Evolutionary conservation across 1,140 invertebrate genomes (phyloP), one percentile per base, ranked within the genome.

Genomic region (Aleiodes sp.): DNA sequence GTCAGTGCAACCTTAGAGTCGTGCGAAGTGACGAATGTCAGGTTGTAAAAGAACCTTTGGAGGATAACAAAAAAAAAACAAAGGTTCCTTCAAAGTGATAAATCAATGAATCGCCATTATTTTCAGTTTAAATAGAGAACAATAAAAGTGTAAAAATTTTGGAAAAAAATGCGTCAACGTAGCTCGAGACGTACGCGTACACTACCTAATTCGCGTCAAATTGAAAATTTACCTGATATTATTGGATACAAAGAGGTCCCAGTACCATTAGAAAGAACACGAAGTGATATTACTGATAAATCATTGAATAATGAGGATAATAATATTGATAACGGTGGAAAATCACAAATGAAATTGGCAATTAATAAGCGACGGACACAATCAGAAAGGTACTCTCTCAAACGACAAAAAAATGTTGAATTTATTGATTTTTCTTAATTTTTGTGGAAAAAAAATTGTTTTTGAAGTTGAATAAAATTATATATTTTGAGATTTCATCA

Each of bases 221-320:
- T 29, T 4, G 26, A n/a, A 28, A 59, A 59, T 31, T 29, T 29
- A 10, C 28, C 56, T n/a, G 56, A 59, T 6, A 59, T 59, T 8
- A 59, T 59, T 31, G 56, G 28, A 6, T 31, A 59, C 14, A 59
- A 29, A 59, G 29, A 4, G 10, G n/a, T 31, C 14, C 14, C 28
- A 12, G 24, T n/a, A 26, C 28, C 56, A 7, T 59, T 59, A 26
- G 56, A 59, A 59, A 10, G 28, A 10, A 59, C 46, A 12, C 46
- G 28, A n/a, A 59, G 28, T 59, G 56, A 59, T 59, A 59, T 59
- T 59, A 59, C 56, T 7, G 56, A 59, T 59, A 59, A 59, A 59
- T 59, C 26, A n/a, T 59, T 59, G n/a, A 59, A 4, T 16, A 59
- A 59, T 59, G 56, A 59, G 4, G 52, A 28, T 24, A 26, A 28